These are phyloP conservation scores for Sinelater perroti DNA, from an alignment of 2,888 invertebrate species.

Conservation along the genomic window DNA sequence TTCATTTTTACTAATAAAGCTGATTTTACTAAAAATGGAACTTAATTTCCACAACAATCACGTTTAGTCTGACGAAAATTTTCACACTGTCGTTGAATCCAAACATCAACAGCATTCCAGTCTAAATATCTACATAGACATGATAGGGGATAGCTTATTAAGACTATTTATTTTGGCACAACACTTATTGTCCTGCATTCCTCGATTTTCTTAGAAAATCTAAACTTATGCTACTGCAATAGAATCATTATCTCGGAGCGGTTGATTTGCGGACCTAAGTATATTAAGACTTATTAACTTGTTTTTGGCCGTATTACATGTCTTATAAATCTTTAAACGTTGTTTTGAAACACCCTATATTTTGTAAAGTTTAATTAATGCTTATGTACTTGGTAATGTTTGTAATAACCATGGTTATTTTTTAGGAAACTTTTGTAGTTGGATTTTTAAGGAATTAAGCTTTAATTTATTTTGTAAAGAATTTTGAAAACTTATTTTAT, in stretches of 20 bases:
- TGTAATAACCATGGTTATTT: conserved; percentile 8
- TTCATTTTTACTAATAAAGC: too few species aligned
- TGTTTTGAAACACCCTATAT: too few species aligned
- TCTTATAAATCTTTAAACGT: too few species aligned
- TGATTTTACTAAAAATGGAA: background rate
- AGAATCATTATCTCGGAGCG: background rate
- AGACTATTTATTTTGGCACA: background rate
- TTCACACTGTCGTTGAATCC: background rate
- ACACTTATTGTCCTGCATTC: background rate
- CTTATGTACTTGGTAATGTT: background rate
- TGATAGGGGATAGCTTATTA: background rate
- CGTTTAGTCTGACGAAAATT: background rate
- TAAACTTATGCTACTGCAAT: background rate
- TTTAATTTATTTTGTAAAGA: too few species aligned
- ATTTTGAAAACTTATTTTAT: too few species aligned
- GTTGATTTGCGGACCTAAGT: background rate
- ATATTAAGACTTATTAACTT: too few species aligned
- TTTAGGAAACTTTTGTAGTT: conserved; percentile 3
- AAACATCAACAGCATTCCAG: background rate
- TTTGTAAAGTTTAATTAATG: background rate
- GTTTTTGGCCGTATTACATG: background rate
- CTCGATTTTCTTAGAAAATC: background rate
- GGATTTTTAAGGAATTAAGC: too few species aligned
- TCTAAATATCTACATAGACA: background rate
- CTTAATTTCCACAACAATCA: too few species aligned